Percentiles rank a stretch among this genome's conserved stretches.
These are phyloP conservation scores for Chrysotoxum bicinctum DNA, from an alignment of 2,888 invertebrate genomes.

Conservation along the genomic window DNA sequence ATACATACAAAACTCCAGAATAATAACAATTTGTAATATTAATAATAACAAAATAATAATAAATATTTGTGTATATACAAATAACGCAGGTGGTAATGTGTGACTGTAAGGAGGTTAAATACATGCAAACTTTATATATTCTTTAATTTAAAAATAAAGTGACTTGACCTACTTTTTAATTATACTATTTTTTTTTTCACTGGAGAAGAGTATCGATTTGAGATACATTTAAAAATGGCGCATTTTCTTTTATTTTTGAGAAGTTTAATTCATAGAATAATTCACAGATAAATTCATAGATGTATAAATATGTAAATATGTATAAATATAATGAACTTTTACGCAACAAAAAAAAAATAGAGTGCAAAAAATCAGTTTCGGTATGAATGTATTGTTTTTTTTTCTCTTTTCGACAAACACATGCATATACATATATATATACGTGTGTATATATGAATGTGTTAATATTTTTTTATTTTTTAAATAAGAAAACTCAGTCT, in stretches of 20 bases:
- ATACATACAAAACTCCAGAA: not conserved
- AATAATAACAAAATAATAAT: not conserved
- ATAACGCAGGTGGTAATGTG: conserved; percentile 35
- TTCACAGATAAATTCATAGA: conserved; percentile 16
- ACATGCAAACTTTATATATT: conserved; percentile 7
- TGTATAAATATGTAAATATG: conserved; percentile 4
- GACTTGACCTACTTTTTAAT: conserved; percentile 10
- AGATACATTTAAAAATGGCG: conserved; percentile 35
- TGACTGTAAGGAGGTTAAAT: conserved; percentile 30
- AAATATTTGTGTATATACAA: conserved; percentile 9
- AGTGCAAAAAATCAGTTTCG: conserved; percentile 4
- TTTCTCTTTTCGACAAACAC: not conserved
- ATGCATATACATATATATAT: not conserved
- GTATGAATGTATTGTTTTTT: conserved; percentile 26
- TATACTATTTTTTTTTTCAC: conserved; percentile 16
- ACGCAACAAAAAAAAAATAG: not conserved
- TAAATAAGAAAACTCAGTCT: conserved; percentile 75
- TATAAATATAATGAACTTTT: conserved; percentile 16
- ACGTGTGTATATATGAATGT: conserved; percentile 23
- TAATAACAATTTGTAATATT: not conserved
- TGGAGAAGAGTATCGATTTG: conserved; percentile 16
- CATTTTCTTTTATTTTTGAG: conserved; percentile 2
- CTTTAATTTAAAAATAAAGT: conserved; percentile 34
- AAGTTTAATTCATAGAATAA: conserved; percentile 20
- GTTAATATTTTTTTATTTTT: conserved; percentile 42